Evolutionary conservation across 2,797 vertebrate species (phyloP), one percentile per base, ranked within the genome.

Genomic region (Scolopax rusticola): DNA sequence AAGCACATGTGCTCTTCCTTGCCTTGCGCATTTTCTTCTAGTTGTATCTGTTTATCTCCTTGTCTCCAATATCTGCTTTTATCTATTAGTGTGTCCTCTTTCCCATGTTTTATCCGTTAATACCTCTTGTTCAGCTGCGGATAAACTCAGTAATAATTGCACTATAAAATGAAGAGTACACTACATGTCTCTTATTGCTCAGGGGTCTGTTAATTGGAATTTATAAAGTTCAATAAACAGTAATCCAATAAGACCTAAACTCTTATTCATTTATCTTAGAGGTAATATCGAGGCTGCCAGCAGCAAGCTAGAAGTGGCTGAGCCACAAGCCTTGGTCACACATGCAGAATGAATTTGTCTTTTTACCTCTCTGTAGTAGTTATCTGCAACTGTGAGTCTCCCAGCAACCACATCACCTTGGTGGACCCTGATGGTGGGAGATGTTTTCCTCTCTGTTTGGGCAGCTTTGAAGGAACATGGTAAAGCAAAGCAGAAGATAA

Each of bases 211-310:
- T 98, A 98, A 98, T 98, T 98, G 98, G 98, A 98, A 98, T 98
- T 98, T 98, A 98, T 98, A 98, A 98, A 98, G 98, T 98, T 98
- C 98, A 98, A 98, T 98, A 98, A 98, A 97, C 97, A 97, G 98
- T 98, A 98, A 98, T 98, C 98, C 98, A 98, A 98, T 98, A 98
- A 98, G 98, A 97, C 97, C 96, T 98, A 97, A 98, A 98, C 96
- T 97, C 98, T 98, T 98, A 97, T 98, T 98, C 97, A 98, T 98
- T 98, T 98, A 98, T 98, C 98, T 98, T 98, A 97, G 97, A 97
- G 96, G 97, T 98, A 98, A 98, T 98, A 98, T 98, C 93, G 91
- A 78, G 93, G 88, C 96, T 94, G 95, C 96, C 96, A 93, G 68
- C 82, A 95, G 95, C 75, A 81, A 59, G 79, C 85, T 94, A 87